Conservation (phyloP, 2,797 vertebrate species). For the Channallabes apus region DNA sequence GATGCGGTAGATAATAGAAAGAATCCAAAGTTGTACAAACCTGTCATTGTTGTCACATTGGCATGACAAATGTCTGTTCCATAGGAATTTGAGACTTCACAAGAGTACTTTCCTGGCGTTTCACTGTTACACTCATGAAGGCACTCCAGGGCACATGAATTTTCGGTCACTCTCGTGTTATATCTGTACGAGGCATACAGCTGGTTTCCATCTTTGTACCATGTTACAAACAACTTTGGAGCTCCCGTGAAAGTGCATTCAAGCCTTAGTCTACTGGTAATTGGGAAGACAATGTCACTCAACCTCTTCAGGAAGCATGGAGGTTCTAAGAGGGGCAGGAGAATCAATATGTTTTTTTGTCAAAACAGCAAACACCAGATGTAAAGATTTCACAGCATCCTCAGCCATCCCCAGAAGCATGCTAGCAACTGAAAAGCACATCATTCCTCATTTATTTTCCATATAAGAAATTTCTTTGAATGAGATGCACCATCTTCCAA, state of each 20-base stretch:
- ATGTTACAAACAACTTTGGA: slow-evolving; percentile 82
- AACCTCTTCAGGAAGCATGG: slow-evolving; percentile 87
- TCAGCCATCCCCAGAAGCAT: slow-evolving; percentile 38
- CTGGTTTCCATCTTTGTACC: slow-evolving; percentile 82
- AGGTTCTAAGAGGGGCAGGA: slow-evolving; percentile 67
- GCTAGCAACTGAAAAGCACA: slow-evolving; percentile 23
- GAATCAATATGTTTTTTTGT: slow-evolving; percentile 48
- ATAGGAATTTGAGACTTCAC: slow-evolving; percentile 86
- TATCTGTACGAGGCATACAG: slow-evolving; percentile 84
- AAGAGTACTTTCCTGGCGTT: slow-evolving; percentile 86
- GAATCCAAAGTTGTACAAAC: slow-evolving; percentile 60
- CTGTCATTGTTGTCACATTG: slow-evolving; percentile 66
- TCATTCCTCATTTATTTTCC: slow-evolving; percentile 14
- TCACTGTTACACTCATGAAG: slow-evolving; percentile 75
- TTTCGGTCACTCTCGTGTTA: slow-evolving; percentile 84
- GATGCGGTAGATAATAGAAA: background rate
- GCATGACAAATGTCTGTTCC: slow-evolving; percentile 72
- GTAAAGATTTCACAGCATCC: slow-evolving; percentile 16
- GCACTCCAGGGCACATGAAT: slow-evolving; percentile 77
- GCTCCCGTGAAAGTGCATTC: slow-evolving; percentile 86
- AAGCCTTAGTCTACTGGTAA: slow-evolving; percentile 82
- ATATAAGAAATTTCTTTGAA: slow-evolving; percentile 11
- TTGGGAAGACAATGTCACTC: slow-evolving; percentile 81
- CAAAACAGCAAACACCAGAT: slow-evolving; percentile 27
- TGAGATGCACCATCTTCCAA: slow-evolving; percentile 23